Evolutionary conservation across 2,113 vertebrate genomes (phyloP).

Genomic region (Piaya cayana): DNA sequence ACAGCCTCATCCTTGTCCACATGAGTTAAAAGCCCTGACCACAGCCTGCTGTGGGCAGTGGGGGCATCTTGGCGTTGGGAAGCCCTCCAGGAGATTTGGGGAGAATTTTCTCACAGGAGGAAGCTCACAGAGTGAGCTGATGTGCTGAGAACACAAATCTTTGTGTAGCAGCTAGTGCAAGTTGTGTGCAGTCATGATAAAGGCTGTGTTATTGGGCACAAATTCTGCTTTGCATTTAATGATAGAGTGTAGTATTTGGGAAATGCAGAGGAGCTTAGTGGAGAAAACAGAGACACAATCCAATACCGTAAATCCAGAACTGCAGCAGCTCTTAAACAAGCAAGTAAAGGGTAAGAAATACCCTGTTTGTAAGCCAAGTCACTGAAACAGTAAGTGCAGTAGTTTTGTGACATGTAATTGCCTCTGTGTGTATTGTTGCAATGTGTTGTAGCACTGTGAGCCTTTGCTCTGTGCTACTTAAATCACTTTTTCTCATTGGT

Average conservation of each 20-base stretch:
- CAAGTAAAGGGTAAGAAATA: neutral
- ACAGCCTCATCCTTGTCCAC: neutral
- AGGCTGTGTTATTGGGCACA: fast-evolving
- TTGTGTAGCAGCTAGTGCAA: neutral
- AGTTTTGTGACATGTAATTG: neutral
- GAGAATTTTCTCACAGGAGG: neutral
- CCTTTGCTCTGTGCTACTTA: neutral
- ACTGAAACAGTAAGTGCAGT: neutral
- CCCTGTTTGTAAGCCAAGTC: neutral
- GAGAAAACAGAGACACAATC: neutral
- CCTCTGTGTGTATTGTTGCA: neutral
- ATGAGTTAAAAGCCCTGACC: neutral
- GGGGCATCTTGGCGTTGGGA: neutral
- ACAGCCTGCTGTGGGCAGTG: fast-evolving
- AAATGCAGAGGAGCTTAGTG: neutral
- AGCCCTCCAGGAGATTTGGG: neutral
- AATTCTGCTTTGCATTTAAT: neutral
- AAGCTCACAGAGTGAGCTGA: neutral
- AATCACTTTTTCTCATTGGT: fast-evolving
- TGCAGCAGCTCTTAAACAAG: neutral
- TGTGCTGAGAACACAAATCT: neutral
- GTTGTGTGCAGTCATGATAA: neutral
- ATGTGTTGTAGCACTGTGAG: neutral
- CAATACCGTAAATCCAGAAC: neutral
- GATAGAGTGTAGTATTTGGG: neutral